Percentiles rank a stretch among this genome's conserved stretches.
phyloP scores from a whole-genome alignment of 2,797 vertebrate species.

The Hydrocynus forskahlii region DNA sequence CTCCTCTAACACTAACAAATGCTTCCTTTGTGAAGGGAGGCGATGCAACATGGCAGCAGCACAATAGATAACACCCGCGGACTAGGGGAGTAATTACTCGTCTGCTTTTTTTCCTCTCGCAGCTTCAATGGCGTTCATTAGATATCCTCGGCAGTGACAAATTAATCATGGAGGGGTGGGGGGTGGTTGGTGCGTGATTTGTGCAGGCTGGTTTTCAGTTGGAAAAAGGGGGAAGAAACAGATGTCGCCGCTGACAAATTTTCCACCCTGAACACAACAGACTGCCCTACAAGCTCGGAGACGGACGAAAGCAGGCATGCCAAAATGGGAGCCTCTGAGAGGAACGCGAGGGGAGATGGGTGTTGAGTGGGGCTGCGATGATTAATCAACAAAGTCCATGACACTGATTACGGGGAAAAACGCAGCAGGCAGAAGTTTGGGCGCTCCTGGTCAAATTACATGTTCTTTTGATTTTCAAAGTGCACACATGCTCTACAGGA shows the following conservation, averaged over 20 bases:
- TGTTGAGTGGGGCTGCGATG: neutral
- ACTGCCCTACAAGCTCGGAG: neutral
- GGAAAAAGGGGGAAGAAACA: neutral
- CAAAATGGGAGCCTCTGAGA: neutral
- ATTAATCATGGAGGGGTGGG: slow-evolving; percentile 55
- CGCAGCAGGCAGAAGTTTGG: no score
- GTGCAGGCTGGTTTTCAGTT: slow-evolving; percentile 39
- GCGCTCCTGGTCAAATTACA: no score
- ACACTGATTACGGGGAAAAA: neutral
- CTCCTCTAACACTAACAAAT: slow-evolving; percentile 53
- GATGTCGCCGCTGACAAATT: slow-evolving; percentile 25
- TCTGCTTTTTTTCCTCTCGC: slow-evolving; percentile 42
- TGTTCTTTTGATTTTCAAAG: no score
- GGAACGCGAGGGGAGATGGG: slow-evolving; percentile 4
- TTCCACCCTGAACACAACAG: neutral
- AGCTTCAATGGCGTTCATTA: slow-evolving; percentile 58
- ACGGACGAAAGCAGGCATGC: neutral
- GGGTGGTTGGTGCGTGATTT: slow-evolving; percentile 40
- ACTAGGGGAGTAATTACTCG: slow-evolving; percentile 60
- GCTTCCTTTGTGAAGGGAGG: slow-evolving; percentile 50
- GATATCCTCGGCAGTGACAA: slow-evolving; percentile 57
- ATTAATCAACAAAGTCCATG: neutral
- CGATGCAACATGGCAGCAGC: slow-evolving; percentile 57
- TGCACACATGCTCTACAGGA: no score
- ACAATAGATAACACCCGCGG: slow-evolving; percentile 60